These are phyloP conservation scores for Natator depressus DNA, from an alignment of 2,113 vertebrate genomes.

Conservation along the genomic window DNA sequence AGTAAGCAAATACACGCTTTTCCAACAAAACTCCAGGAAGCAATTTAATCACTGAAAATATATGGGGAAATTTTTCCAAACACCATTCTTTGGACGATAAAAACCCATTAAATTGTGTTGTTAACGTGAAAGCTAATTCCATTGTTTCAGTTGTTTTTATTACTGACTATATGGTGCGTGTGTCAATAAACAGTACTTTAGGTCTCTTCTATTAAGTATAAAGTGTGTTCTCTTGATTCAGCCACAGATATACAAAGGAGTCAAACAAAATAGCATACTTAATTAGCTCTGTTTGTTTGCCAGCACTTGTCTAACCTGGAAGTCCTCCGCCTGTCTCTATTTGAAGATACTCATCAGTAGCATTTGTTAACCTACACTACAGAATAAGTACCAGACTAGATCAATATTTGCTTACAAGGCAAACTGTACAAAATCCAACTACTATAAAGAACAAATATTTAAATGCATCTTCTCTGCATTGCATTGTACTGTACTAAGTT, in stretches of 20 bases:
- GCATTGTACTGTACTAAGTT: neutral
- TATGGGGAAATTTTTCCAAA: conserved; percentile 54
- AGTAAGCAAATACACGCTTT: conserved; percentile 1
- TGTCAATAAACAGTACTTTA: conserved; percentile 75
- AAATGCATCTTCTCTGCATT: neutral
- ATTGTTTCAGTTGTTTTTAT: conserved; percentile 63
- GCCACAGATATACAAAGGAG: conserved; percentile 61
- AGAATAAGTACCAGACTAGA: neutral
- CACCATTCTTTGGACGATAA: conserved; percentile 49
- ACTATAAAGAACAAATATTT: neutral
- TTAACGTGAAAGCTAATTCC: conserved; percentile 66
- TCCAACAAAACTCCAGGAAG: conserved; percentile 33
- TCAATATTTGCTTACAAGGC: conserved; percentile 35
- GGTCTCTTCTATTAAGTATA: conserved; percentile 57
- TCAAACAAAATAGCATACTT: conserved; percentile 61
- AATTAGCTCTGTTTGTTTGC: conserved; percentile 28
- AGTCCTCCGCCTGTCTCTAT: conserved; percentile 2
- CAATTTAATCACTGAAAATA: conserved; percentile 53
- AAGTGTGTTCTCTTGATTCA: conserved; percentile 70
- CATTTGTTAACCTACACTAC: conserved; percentile 3
- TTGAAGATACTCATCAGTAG: conserved; percentile 30
- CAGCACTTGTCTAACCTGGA: conserved; percentile 39
- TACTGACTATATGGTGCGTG: conserved; percentile 30
- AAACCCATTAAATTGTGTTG: conserved; percentile 51
- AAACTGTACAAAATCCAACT: neutral